Conservation (phyloP, 2,113 vertebrate genomes). For the Dipodomys stephensi region DNA sequence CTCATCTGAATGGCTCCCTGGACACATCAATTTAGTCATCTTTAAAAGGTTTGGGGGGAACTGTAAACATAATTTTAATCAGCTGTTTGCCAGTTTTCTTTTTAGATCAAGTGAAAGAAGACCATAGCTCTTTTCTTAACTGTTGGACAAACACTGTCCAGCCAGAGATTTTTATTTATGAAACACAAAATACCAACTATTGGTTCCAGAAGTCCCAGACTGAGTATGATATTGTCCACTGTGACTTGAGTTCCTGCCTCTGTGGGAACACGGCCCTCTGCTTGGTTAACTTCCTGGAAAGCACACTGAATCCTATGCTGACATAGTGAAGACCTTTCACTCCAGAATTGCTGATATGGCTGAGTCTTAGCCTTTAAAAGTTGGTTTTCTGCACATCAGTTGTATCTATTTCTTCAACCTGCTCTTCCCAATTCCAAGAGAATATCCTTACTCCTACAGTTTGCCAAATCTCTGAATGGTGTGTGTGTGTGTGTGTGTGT, state of each 20-base stretch:
- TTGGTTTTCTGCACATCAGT: not conserved
- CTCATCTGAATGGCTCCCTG: conserved; percentile 22
- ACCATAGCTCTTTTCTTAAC: not conserved
- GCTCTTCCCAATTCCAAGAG: not conserved
- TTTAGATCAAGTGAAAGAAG: conserved; percentile 12
- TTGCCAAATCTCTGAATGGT: not conserved
- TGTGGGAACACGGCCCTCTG: too few species aligned
- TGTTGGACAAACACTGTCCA: not conserved
- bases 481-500: too few species aligned
- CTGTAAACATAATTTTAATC: conserved; percentile 48
- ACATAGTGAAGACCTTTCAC: not conserved
- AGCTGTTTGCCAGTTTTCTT: conserved; percentile 52
- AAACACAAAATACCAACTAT: not conserved
- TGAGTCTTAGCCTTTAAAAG: not conserved
- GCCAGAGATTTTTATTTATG: not conserved
- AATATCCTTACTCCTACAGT: not conserved
- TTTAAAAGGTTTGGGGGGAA: conserved; percentile 50
- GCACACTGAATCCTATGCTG: too few species aligned
- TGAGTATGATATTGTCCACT: too few species aligned
- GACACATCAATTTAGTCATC: not conserved
- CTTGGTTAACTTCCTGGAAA: not conserved
- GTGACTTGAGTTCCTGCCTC: not conserved
- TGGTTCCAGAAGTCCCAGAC: not conserved
- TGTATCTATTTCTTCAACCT: not conserved
- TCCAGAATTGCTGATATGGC: not conserved